Evolutionary conservation across 2,888 invertebrate genomes (phyloP).

Genomic region (Hypomecis atomaria): DNA sequence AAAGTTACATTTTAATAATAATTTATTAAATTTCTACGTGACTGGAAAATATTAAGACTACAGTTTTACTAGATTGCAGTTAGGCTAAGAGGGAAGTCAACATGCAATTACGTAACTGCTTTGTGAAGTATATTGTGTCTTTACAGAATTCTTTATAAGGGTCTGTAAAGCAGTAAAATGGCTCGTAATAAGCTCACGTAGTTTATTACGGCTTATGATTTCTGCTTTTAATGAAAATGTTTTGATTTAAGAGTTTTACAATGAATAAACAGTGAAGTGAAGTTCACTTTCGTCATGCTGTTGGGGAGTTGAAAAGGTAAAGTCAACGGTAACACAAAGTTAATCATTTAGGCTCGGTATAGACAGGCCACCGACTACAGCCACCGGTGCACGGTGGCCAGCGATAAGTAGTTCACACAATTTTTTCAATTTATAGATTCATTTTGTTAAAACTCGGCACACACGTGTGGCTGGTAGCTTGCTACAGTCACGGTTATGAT

Average conservation of each 20-base stretch:
- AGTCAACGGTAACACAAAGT: not conserved
- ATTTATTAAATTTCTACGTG: too few species aligned
- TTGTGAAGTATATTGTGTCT: not conserved
- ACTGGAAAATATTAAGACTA: too few species aligned
- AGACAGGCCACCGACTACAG: too few species aligned
- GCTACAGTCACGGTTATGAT: too few species aligned
- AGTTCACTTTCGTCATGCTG: not conserved
- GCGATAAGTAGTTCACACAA: too few species aligned
- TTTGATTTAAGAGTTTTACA: constrained; percentile 1
- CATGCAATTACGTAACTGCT: constrained; percentile 2
- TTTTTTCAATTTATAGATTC: too few species aligned
- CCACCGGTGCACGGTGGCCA: too few species aligned
- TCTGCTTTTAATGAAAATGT: constrained; percentile 7
- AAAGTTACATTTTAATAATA: too few species aligned
- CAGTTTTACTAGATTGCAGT: too few species aligned
- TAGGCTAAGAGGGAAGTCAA: not conserved
- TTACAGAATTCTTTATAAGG: constrained; percentile 17
- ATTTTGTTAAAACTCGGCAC: too few species aligned
- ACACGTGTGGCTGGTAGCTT: too few species aligned
- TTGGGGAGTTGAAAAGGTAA: not conserved
- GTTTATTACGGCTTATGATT: constrained; percentile 12
- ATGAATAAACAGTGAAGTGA: not conserved
- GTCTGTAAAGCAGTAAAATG: constrained; percentile 17
- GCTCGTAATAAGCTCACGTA: constrained; percentile 17
- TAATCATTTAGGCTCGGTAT: not conserved